Evolutionary conservation across 1,140 invertebrate species (phyloP), one percentile per base, ranked within the genome.

Genomic region (Drosophila athabasca): DNA sequence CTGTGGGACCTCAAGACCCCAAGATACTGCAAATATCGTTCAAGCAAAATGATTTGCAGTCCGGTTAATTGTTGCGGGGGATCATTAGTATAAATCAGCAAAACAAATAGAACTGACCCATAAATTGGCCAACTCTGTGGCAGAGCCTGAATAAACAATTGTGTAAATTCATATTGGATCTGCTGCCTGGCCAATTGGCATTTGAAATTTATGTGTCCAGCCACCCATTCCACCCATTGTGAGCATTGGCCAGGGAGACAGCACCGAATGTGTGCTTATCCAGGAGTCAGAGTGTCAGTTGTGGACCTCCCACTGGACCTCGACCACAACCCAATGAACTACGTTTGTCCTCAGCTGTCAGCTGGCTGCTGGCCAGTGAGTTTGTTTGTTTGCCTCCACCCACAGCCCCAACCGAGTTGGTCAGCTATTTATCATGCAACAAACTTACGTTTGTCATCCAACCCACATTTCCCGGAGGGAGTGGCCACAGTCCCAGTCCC

Each of bases 391-490:
- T 76, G 61, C 51, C 49, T 0, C 24, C 4, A 4, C 5, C 4
- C 24, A 26, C 24, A 26, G 24, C 24, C 24, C 4, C 24, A 26
- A 5, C 24, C 24, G 5, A 5, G 3, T 26, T 79, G 74, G 55
- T 43, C 53, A 46, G 66, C 48, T 83, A 87, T 87, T 87, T 87
- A 87, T 87, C 82, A 87, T 87, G 83, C 83, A 81, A 79, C 83
- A 87, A 73, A 79, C 57, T 76, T 84, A 77, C 82, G 83, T 87
- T 87, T 87, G 81, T 87, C 82, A 87, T 83, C 58, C 65, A 67
- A 80, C 71, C 72, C 61, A 8, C 52, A 9, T 51, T 68, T 59
- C 46, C 62, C 62, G 2, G 49, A 35, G 24, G 52, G 43, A 24
- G 19, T 58, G 26, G 64, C 19, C 51, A n/a, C 51, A 31, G 7